phyloP scores from a whole-genome alignment of 1,140 invertebrate species.

The Drosophila seguyi region DNA sequence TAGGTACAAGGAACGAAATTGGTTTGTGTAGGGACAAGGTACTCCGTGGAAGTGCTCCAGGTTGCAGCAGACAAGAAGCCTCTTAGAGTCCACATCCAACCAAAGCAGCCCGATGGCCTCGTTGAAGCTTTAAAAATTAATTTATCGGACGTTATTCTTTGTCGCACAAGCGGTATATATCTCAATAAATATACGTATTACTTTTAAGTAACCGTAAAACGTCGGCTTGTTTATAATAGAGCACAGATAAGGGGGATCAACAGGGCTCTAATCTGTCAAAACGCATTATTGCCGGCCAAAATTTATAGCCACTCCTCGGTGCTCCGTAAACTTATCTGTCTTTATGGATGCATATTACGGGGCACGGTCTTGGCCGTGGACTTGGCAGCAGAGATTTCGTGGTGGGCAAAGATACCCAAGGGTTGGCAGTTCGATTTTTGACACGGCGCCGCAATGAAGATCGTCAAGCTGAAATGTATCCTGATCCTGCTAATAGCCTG shows the following conservation, averaged over 20 bases:
- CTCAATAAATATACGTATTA: neutral
- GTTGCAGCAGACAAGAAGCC: no score
- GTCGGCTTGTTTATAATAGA: neutral
- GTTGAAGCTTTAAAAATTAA: neutral
- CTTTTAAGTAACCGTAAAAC: neutral
- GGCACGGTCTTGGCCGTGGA: neutral
- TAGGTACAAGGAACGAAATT: no score
- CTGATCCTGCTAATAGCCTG: conserved; percentile 5
- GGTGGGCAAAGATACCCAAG: neutral
- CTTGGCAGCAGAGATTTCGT: conserved; percentile 1
- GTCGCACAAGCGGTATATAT: neutral
- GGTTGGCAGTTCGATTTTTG: conserved; percentile 19
- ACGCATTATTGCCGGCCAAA: neutral
- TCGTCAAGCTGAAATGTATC: neutral
- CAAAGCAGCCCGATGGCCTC: no score
- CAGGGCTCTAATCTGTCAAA: conserved; percentile 15
- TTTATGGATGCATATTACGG: conserved; percentile 17
- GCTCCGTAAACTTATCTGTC: conserved; percentile 16
- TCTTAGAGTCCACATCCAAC: no score
- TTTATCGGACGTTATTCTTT: neutral
- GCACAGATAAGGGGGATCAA: conserved; percentile 3
- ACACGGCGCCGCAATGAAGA: conserved; percentile 8
- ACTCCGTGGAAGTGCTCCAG: no score
- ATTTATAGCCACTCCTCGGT: neutral
- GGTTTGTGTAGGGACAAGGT: no score